Base-by-base conservation (phyloP, 2,797 vertebrate species). In the Sebastes matsubarae region DNA sequence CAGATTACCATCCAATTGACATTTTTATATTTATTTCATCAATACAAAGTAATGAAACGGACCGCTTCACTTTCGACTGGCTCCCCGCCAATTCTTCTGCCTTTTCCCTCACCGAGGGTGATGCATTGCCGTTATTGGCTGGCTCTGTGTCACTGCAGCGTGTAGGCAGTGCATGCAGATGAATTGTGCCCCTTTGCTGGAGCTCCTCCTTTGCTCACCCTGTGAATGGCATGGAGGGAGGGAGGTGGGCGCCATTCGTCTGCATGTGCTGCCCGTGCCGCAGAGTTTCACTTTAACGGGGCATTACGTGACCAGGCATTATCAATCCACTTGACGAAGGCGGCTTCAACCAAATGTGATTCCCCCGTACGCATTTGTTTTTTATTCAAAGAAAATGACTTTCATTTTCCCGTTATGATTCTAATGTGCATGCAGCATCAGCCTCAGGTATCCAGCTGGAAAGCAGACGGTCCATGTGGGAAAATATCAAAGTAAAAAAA, bases 61-160 rank as follows among this genome's bases (percentile, higher is more conserved):
- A 10, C 20, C 18, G 50, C 50, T n/a, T 52, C 4, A 4, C 20
- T 52, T 9, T 0, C 0, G 20, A 52, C 50, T 52, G 20, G 50
- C 50, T 52, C 8, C 0, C 50, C 2, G 50, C 50, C 42, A 50
- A 50, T 50, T 50, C 42, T 50, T 50, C 42, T 18, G 42, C 8
- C 1, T 1, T 52, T 52, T 52, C 50, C 50, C 7, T 52, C 50
- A 8, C 50, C 20, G 18, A 20, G 18, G 50, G 50, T 52, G 50
- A 52, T 1, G 18, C 7, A 18, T 20, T 52, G 20, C 20, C 0
- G 20, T 52, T n/a, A 20, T 52, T 52, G 50, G 18, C 20, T 0
- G 20, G 50, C 20, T 52, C 50, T 52, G 50, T 50, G 42, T 50
- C 50, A 52, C 18, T 52, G 50, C 50, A n/a, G 50, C 42, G 8